Evolutionary conservation across 2,797 vertebrate genomes (phyloP).

Genomic region (Atherinosoma microstoma): DNA sequence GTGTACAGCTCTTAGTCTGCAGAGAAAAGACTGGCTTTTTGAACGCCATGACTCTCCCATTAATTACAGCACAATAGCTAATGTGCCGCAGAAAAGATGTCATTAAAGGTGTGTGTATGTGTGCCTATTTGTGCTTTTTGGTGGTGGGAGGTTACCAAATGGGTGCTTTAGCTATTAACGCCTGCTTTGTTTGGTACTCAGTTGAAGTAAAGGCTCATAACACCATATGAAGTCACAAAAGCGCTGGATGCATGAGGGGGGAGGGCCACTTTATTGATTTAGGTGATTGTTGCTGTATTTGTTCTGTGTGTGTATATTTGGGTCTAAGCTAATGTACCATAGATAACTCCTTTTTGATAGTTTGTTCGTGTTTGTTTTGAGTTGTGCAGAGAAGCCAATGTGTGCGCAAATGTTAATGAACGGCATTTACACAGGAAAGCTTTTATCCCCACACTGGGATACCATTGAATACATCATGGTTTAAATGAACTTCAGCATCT

Average conservation of each 20-base stretch:
- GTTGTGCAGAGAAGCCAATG: background rate
- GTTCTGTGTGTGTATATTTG: background rate
- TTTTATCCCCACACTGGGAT: background rate
- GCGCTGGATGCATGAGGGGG: background rate
- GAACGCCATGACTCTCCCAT: constrained; percentile 73
- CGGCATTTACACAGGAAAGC: background rate
- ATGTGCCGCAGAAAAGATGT: constrained; percentile 77
- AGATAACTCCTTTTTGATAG: constrained; percentile 36
- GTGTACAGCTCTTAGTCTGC: constrained; percentile 72
- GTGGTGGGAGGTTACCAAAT: constrained; percentile 55
- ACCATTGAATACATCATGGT: background rate
- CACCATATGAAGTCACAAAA: constrained; percentile 28
- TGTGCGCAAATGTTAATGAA: background rate
- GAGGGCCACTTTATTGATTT: background rate
- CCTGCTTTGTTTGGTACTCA: constrained; percentile 52
- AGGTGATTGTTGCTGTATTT: constrained; percentile 18
- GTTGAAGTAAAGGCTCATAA: constrained; percentile 45
- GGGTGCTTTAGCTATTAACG: constrained; percentile 54
- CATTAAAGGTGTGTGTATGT: constrained; percentile 69
- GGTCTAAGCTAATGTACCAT: constrained; percentile 37
- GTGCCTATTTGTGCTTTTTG: constrained; percentile 31
- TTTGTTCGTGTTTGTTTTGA: constrained; percentile 18
- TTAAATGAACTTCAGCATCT: no score
- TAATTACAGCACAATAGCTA: constrained; percentile 81
- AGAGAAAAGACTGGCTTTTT: constrained; percentile 77